Evolutionary conservation across 2,888 invertebrate genomes (phyloP), one percentile per base, ranked within the genome.

Genomic region (Sisyra nigra): DNA sequence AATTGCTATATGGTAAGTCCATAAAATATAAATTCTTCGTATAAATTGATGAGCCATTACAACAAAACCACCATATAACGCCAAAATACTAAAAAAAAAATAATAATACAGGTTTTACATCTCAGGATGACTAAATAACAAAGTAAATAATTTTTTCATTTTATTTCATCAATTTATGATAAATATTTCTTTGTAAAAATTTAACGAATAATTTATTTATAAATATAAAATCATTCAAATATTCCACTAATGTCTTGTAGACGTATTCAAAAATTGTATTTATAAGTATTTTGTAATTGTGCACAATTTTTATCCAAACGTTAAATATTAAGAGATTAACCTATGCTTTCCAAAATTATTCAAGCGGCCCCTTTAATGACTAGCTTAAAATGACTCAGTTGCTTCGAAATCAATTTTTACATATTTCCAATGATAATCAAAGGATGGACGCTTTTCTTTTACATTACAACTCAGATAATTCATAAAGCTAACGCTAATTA

Each of bases 11-110:
- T 14, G n/a, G 4, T 45, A 17, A 6, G 45, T 46, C 11, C 35
- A 36, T 10, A 30, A 9, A 3, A 19, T 9, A 11, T 51, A n/a
- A 50, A 69, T 60, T 7, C 66, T 62, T 36, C 77, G 66, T 5
- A 76, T 63, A 41, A 76, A 58, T 45, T 69, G 65, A 47, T 72
- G 71, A 35, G 72, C 63, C 41, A 77, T 65, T 47, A 78, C 61
- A 40, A 80, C 76, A 54, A 79, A 65, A 3, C 76, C 68, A 15
- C 73, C 66, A 59, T 80, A 81, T 55, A 78, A 58, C 33, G 77
- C 76, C 49, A 76, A 66, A 50, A 80, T 77, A 49, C 79, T 78
- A 62, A 47, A 63, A 57, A 46, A 48, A 46, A 52, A 41, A 41
- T 41, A 30, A 32, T 34, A n/a, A 14, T 36, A 30, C 33, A 44